Conservation (phyloP, 2,888 invertebrate species). For the Lithophane ornitopus region DNA sequence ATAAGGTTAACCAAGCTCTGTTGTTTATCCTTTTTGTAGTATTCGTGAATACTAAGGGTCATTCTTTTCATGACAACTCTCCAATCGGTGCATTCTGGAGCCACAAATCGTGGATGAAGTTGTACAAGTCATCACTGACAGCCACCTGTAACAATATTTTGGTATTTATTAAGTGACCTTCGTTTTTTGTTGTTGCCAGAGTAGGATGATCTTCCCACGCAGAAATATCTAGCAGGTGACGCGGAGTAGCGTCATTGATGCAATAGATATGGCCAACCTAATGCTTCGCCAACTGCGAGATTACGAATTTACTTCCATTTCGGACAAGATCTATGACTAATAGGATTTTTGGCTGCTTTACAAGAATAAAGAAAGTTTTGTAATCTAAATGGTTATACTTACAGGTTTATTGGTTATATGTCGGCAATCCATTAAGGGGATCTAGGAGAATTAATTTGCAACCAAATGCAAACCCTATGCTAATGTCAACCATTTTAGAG, state of each 20-base stretch:
- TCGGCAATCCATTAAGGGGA: too few species aligned
- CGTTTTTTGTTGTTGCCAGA: background rate
- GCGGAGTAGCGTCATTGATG: background rate
- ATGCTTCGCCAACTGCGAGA: conserved; percentile 18
- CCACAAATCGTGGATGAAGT: conserved; percentile 98
- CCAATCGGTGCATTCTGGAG: conserved; percentile 99
- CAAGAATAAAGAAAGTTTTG: conserved; percentile 4
- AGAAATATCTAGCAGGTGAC: conserved; percentile 11
- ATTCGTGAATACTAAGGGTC: conserved; percentile 24
- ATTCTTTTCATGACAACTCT: conserved; percentile 94
- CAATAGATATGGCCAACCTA: conserved; percentile 11
- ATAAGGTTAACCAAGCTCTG: conserved; percentile 44
- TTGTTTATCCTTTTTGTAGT: conserved; percentile 38
- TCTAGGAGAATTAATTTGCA: too few species aligned
- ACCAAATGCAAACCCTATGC: too few species aligned
- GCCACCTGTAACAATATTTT: conserved; percentile 92
- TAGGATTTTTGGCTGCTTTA: conserved; percentile 18
- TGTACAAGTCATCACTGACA: conserved; percentile 97
- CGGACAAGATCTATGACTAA: background rate
- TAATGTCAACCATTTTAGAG: too few species aligned
- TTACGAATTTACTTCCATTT: conserved; percentile 1
- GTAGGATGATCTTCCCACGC: conserved; percentile 9
- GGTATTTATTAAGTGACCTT: background rate
- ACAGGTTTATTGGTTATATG: too few species aligned
- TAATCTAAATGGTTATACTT: background rate